These are phyloP conservation scores for Phalacrocorax pelagicus DNA, from an alignment of 2,113 vertebrate species.

Conservation along the genomic window DNA sequence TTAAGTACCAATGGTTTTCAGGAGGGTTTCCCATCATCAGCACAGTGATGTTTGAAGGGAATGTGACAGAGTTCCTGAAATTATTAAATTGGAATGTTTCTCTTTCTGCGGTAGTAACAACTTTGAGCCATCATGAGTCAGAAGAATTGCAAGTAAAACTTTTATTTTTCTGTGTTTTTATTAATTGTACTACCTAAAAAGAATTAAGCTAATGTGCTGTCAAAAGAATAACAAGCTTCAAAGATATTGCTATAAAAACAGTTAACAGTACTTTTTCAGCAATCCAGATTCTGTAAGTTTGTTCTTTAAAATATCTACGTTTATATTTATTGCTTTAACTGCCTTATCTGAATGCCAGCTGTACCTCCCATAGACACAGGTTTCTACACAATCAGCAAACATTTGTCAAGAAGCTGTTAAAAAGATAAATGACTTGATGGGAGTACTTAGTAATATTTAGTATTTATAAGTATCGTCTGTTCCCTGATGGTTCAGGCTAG, in stretches of 20 bases:
- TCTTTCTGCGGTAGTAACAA: neutral
- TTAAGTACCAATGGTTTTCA: neutral
- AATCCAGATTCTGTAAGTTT: neutral
- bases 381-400: conserved; percentile 38
- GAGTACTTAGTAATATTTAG: conserved; percentile 15
- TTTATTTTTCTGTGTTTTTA: neutral
- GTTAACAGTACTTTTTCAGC: neutral
- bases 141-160: neutral
- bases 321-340: neutral
- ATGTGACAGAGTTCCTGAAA: neutral
- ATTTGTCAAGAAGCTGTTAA: conserved; percentile 30
- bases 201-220: neutral
- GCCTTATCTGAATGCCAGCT: neutral
- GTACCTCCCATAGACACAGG: neutral
- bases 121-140: neutral
- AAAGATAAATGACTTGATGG: conserved; percentile 15
- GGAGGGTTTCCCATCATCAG: neutral
- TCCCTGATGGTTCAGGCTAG: neutral
- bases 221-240: neutral
- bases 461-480: conserved; percentile 4
- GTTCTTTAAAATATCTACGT: neutral
- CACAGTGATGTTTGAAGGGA: neutral
- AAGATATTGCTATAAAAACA: neutral
- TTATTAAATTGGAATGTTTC: neutral
- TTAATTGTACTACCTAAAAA: neutral